Base-by-base conservation (phyloP, 2,113 vertebrate species). In the Puntigrus tetrazona region DNA sequence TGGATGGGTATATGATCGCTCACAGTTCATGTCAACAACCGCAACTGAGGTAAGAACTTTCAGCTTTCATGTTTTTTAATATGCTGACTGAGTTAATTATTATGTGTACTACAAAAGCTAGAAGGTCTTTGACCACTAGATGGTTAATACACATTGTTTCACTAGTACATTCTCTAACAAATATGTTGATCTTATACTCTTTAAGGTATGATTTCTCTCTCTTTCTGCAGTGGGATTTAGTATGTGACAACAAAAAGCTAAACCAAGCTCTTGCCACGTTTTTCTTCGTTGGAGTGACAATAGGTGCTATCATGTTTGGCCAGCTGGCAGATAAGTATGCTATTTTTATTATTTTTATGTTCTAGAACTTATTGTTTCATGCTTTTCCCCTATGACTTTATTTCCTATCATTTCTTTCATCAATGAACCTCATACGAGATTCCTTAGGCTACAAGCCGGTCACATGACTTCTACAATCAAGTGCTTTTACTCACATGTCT, bases 321-420 rank as follows among this genome's bases (percentile, higher is more conserved):
- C 93, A 96, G 73, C 92, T 97, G 8, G 94, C 96, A 0, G 96
- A 97, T 92, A 97, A 93, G 96, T 97, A 85, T 36, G 90, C 61
- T 43, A 10, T 34, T 22, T 69, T 22, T 69, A 70, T 22, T 22
- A 38, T 11, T 38, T 0, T 69, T 69, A 70, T 38, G 11, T 57
- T n/a, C 31, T 11, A n/a, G 6, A 65, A 70, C 20, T 0, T 20
- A 69, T n/a, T 27, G n/a, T 16, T 25, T 5, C 29, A 38, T 63
- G 1, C 3, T 3, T 43, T 57, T 31, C 16, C 31, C 9, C 3
- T 27, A 34, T 20, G 55, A 76, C 25, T n/a, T 34, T 65, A 25
- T 65, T 50, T 36, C 31, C 59, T 20, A 22, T 7, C 6, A 38
- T n/a, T n/a, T n/a, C 8, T 69, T 22, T 4, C 4, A 11, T 67